Conservation (phyloP, 1,140 invertebrate genomes). For the Drosophila teissieri region DNA sequence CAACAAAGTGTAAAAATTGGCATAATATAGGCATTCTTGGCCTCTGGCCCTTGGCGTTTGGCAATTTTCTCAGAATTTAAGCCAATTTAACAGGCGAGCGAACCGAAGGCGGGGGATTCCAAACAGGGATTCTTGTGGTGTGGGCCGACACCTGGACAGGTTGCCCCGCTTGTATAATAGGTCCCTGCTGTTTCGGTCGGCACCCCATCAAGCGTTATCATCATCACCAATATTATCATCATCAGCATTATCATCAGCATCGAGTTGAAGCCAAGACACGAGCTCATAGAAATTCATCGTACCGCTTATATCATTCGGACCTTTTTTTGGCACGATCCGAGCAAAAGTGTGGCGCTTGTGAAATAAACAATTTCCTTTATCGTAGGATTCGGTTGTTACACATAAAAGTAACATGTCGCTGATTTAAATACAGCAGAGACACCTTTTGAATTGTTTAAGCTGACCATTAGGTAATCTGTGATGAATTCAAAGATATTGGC, state of each 20-base stretch:
- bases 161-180: conserved; percentile 62
- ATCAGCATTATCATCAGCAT: conserved; percentile 26
- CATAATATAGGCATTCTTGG: conserved; percentile 2
- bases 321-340: conserved; percentile 62
- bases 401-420: conserved; percentile 43
- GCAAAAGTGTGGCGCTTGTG: conserved; percentile 61
- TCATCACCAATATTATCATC: conserved; percentile 9
- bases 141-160: conserved; percentile 13
- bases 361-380: conserved; percentile 70
- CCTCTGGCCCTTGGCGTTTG: neutral
- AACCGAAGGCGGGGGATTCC: neutral
- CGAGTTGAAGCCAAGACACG: conserved; percentile 39
- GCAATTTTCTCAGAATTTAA: conserved; percentile 10
- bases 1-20: conserved; percentile 23
- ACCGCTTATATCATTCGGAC: conserved; percentile 3
- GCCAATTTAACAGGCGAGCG: conserved; percentile 18
- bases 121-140: neutral
- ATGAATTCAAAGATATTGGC: conserved; percentile 37
- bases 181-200: conserved; percentile 40
- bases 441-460: conserved; percentile 71
- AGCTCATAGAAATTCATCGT: conserved; percentile 62
- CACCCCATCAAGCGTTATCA: conserved; percentile 15
- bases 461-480: conserved; percentile 62
- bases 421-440: conserved; percentile 37
- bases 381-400: conserved; percentile 54